Base-by-base conservation (phyloP, 2,888 invertebrate genomes). In the Blastobasis adustella region DNA sequence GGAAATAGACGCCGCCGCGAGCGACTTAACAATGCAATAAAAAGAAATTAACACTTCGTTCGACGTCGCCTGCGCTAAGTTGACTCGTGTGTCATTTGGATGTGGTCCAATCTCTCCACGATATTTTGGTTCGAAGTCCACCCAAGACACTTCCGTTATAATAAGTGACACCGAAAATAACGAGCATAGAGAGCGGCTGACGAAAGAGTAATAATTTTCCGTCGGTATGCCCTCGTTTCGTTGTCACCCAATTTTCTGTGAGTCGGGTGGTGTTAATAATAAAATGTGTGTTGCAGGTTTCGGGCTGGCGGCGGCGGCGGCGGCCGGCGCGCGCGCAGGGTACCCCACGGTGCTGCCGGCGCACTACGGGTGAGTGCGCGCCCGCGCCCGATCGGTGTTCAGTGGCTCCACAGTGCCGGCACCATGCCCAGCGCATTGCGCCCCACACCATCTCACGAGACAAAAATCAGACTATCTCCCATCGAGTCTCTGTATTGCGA, bases 321-420 rank as follows among this genome's bases (percentile, higher is more conserved):
- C 94, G 59, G 90, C 92, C 50, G 94, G 94, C 58, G 93, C 95
- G 57, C 91, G 95, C 61, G 90, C 95, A 23, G 94, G 95, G 59
- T 95, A 95, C 76, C 95, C 93, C 51, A 89, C 93, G 48, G 92
- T 95, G 58, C 88, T 96, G 68, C 95, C 93, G 55, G 91, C 95
- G 61, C 95, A 94, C 77, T 96, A 95, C 76, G 95, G 95, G 96
- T 96, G 89, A 95, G 95, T 58, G 61, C 56, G 58, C 60, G 63
- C 59, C 61, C 67, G 71, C 75, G 76, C 79, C 63, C 81, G 71
- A 78, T 86, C 71, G 78, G 84, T 86, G 85, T 87, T 88, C 76
- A 79, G 82, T 86, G 82, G 85, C 80, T 84, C 79, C 76, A 82
- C 85, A 86, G 85, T 86, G 76, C 81, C 86, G 86, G 87, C 79